Evolutionary conservation across 2,113 vertebrate species (phyloP), one percentile per base, ranked within the genome.

Genomic region (Gasterosteus nipponicus): DNA sequence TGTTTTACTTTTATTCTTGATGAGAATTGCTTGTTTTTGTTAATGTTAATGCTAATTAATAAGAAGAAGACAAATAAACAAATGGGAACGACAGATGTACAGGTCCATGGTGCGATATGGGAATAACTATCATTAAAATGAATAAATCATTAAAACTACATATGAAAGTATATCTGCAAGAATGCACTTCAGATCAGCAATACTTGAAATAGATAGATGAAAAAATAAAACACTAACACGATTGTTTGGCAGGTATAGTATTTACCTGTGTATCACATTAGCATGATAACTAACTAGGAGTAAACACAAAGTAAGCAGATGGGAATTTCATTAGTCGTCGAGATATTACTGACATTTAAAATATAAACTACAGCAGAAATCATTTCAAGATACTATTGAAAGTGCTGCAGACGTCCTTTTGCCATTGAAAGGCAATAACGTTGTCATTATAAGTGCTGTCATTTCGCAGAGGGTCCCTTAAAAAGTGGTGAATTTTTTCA

Each of bases 361-460:
- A 38, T 19, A 51, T 15, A 7, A 51, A 22, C 64, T 11, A 19
- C 42, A 47, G 35, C 19, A 1, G 8, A 46, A 38, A 22, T 18
- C 14, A 22, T 47, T 65, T n/a, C 16, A 49, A 66, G 29, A 49
- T 18, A 65, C 10, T 18, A 66, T 68, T 66, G 16, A 66, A 49
- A 12, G 2, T 12, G 29, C 16, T 8, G 10, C n/a, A 11, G 26
- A 65, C 16, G 19, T 49, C 33, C 54, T 38, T 4, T 73, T 53
- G 26, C 22, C 5, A 51, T 56, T 74, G 11, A 54, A 56, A 56
- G 49, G 22, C 16, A 44, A 46, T 31, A 22, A 10, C 31, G 22
- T 18, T 62, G 3, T 49, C 5, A 53, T 60, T 19, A 22, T 22
- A 35, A 59, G 18, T 8, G 18, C 1, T 22, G 18, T 10, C 15